phyloP scores from a whole-genome alignment of 2,888 invertebrate genomes.

The Trichopria drosophilae region DNA sequence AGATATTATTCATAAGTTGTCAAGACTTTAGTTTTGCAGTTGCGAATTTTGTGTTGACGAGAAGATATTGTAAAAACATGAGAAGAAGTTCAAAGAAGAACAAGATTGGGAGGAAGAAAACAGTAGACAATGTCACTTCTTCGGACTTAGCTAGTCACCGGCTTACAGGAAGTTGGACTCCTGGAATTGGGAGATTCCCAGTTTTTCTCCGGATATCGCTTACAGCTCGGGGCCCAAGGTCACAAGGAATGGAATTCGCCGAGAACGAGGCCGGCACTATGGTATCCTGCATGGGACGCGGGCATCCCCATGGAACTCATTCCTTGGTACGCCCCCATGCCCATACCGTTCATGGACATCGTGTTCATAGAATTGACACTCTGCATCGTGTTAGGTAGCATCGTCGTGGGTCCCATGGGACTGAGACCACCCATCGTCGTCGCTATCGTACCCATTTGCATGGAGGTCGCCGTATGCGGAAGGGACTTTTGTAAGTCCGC shows the following conservation, averaged over 20 bases:
- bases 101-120: no score
- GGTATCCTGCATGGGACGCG: constrained; percentile 51
- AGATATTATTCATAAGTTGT: no score
- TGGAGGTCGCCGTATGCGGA: constrained; percentile 55
- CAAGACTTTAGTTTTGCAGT: no score
- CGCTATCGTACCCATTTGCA: constrained; percentile 57
- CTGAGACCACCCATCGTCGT: constrained; percentile 55
- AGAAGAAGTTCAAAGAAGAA: no score
- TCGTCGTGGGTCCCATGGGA: constrained; percentile 55
- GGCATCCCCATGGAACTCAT: constrained; percentile 57
- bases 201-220: constrained; percentile 54
- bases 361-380: constrained; percentile 56
- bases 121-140: no score
- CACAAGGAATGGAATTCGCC: constrained; percentile 58
- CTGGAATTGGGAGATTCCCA: no score
- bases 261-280: constrained; percentile 53
- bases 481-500: constrained; percentile 55
- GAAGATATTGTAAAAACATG: no score
- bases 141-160: no score
- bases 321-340: constrained; percentile 51
- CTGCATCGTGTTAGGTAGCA: constrained; percentile 56
- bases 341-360: constrained; percentile 57
- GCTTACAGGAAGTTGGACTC: no score
- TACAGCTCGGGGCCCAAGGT: constrained; percentile 55
- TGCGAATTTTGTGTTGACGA: no score